phyloP scores from a whole-genome alignment of 2,888 invertebrate species.

The Eurytoma adleriae region DNA sequence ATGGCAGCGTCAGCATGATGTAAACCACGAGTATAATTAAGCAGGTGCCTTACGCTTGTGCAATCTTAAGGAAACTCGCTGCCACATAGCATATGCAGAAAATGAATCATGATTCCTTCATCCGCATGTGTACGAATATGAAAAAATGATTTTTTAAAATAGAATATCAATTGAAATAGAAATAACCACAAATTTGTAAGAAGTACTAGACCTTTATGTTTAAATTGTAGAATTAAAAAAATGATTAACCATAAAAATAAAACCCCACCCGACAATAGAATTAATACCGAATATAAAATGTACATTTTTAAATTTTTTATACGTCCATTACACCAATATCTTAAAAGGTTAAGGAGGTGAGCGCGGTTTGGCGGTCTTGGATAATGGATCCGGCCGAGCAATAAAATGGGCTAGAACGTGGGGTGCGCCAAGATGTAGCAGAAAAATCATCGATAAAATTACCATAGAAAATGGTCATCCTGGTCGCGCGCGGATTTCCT shows the following conservation, averaged over 20 bases:
- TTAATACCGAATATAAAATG: too few species aligned
- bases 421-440: not conserved
- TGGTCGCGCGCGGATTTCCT: not conserved
- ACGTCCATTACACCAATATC: too few species aligned
- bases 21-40: constrained; percentile 65
- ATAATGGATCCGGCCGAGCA: constrained; percentile 29
- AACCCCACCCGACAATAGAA: too few species aligned
- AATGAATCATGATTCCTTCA: constrained; percentile 10
- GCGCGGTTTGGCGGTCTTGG: too few species aligned
- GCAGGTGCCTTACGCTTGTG: constrained; percentile 66
- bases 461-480: constrained; percentile 59
- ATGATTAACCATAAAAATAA: too few species aligned
- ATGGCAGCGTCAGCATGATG: constrained; percentile 42
- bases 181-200: too few species aligned
- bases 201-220: too few species aligned
- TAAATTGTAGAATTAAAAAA: too few species aligned
- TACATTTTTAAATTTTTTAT: too few species aligned
- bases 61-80: constrained; percentile 68
- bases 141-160: not conserved
- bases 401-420: constrained; percentile 4
- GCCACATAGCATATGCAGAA: constrained; percentile 52
- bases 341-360: too few species aligned
- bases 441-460: constrained; percentile 60
- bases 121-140: not conserved
- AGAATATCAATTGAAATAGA: too few species aligned